phyloP scores from a whole-genome alignment of 2,797 vertebrate genomes.

The Manis javanica region DNA sequence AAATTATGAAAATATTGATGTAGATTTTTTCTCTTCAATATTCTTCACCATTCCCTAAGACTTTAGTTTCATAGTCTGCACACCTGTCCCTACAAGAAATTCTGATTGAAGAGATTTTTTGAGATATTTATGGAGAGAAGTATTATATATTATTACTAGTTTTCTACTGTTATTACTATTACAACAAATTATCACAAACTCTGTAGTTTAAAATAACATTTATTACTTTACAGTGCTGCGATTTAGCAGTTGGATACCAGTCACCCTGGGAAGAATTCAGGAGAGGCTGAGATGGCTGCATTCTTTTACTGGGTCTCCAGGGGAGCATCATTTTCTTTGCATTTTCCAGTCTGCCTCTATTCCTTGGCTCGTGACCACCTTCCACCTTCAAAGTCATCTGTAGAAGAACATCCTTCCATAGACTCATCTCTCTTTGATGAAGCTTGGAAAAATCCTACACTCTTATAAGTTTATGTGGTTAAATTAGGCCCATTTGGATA shows the following conservation, averaged over 20 bases:
- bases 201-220: no score
- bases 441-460: no score
- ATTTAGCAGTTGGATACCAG: no score
- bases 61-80: background rate
- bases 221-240: background rate
- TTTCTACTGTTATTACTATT: background rate
- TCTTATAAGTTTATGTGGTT: no score
- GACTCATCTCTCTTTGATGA: no score
- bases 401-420: no score
- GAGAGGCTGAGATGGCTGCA: background rate
- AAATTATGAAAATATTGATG: background rate
- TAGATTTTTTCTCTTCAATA: background rate
- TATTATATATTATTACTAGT: background rate
- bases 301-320: background rate
- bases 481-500: no score
- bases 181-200: background rate
- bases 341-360: background rate
- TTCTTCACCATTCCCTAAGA: background rate
- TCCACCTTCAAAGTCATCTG: background rate
- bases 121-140: no score
- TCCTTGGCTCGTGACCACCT: background rate
- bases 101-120: no score
- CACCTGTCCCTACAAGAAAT: background rate
- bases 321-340: background rate
- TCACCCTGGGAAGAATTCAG: background rate